Evolutionary conservation across 2,888 invertebrate genomes (phyloP).

Genomic region (Sesia bembeciformis): DNA sequence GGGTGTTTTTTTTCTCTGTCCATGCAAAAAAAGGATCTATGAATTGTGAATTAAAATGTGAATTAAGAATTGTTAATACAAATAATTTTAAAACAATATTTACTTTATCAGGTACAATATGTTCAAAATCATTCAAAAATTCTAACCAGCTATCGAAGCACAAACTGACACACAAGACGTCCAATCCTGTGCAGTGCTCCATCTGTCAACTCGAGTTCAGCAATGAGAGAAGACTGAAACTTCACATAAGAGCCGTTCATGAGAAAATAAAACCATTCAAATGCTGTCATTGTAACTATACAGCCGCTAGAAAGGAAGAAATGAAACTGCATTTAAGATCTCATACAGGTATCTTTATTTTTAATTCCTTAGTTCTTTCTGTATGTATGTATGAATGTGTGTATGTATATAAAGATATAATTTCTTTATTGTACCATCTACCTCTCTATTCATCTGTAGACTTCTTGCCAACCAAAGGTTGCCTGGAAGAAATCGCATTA

Average conservation of each 20-base stretch:
- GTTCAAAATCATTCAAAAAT: slow-evolving; percentile 87
- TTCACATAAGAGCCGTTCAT: slow-evolving; percentile 78
- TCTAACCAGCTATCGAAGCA: slow-evolving; percentile 86
- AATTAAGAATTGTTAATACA: neutral
- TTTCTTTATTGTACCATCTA: too few relatives aligned
- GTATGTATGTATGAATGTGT: too few relatives aligned
- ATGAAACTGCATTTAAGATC: slow-evolving; percentile 79
- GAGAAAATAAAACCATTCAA: slow-evolving; percentile 78
- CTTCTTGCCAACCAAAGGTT: too few relatives aligned
- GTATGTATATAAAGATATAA: too few relatives aligned
- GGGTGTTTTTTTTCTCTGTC: too few relatives aligned
- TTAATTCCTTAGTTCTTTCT: too few relatives aligned
- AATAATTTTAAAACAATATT: neutral
- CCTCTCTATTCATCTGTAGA: too few relatives aligned
- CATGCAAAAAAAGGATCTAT: too few relatives aligned
- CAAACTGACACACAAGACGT: slow-evolving; percentile 70
- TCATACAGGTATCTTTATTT: slow-evolving; percentile 75
- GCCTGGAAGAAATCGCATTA: too few relatives aligned
- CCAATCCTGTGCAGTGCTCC: slow-evolving; percentile 55
- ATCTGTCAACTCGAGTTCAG: slow-evolving; percentile 76
- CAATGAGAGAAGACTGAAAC: slow-evolving; percentile 62
- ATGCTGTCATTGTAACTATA: slow-evolving; percentile 80
- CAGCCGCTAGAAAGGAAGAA: slow-evolving; percentile 77
- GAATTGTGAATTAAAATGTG: too few relatives aligned
- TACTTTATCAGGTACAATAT: slow-evolving; percentile 63